phyloP scores from a whole-genome alignment of 2,888 invertebrate species.

The Malachius bipustulatus region DNA sequence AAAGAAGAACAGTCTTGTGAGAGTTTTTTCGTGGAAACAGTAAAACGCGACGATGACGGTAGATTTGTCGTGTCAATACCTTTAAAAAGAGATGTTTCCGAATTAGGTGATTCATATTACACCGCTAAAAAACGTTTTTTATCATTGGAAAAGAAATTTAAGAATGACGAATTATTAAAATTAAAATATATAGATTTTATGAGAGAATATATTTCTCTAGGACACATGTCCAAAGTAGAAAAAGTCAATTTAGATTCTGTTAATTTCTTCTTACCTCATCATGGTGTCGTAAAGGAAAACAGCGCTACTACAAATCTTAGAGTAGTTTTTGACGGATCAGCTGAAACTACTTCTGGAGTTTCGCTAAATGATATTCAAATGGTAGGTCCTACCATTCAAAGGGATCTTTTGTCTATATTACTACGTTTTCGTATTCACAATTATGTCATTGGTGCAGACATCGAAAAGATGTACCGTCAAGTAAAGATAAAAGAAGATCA shows the following conservation, averaged over 20 bases:
- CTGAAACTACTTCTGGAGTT: constrained; percentile 16
- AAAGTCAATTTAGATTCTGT: no score
- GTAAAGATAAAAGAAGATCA: constrained; percentile 18
- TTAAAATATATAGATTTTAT: no score
- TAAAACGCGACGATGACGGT: no score
- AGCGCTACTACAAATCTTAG: constrained; percentile 24
- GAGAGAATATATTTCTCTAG: no score
- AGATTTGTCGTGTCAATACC: no score
- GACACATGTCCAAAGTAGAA: no score
- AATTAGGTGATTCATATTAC: no score
- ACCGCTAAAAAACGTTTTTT: no score
- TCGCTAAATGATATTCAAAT: constrained; percentile 26
- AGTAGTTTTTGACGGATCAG: constrained; percentile 25
- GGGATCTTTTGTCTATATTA: constrained; percentile 23
- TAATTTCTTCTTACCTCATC: constrained; percentile 30
- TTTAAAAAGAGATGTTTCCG: no score
- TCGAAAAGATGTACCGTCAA: constrained; percentile 29
- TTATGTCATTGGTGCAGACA: constrained; percentile 25
- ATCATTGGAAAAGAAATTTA: no score
- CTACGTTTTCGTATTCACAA: constrained; percentile 21
- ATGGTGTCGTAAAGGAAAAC: constrained; percentile 23
- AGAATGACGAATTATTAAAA: no score
- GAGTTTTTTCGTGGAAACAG: constrained; percentile 9
- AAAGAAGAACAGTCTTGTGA: constrained; percentile 4
- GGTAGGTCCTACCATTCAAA: constrained; percentile 25